Percentiles rank a stretch among this genome's conserved stretches.
Evolutionary conservation across 1,140 invertebrate species (phyloP).

Genomic region (Colletes latitarsis): DNA sequence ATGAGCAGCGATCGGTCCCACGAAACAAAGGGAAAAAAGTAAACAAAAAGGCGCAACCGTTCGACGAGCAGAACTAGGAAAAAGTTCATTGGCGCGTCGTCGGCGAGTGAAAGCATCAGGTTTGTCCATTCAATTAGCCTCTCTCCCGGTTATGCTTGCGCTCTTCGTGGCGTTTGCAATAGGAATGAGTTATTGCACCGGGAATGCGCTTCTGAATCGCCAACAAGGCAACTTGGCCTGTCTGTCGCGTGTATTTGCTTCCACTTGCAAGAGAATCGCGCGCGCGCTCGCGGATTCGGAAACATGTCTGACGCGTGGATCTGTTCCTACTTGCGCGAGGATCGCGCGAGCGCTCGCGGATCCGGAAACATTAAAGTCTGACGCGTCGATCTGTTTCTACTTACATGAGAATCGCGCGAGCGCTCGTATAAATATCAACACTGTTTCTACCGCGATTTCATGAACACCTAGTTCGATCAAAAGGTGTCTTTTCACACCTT

Average conservation of each 20-base stretch:
- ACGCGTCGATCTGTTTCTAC: too few species aligned
- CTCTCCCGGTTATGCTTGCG: neutral
- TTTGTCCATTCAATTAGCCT: constrained; percentile 33
- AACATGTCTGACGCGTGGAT: too few species aligned
- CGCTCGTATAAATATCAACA: too few species aligned
- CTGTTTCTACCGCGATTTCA: too few species aligned
- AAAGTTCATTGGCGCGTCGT: constrained; percentile 17
- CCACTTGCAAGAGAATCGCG: too few species aligned
- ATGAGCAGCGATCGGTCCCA: neutral
- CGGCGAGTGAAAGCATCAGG: constrained; percentile 10
- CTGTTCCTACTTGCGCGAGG: too few species aligned
- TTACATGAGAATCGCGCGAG: too few species aligned
- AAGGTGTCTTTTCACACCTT: too few species aligned
- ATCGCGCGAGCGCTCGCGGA: too few species aligned
- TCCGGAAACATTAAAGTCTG: too few species aligned
- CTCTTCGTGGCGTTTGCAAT: neutral
- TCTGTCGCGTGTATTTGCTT: neutral
- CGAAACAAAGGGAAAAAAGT: neutral
- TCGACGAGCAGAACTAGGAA: neutral
- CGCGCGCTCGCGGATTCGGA: too few species aligned
- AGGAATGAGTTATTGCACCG: constrained; percentile 35
- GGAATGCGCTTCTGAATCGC: constrained; percentile 2
- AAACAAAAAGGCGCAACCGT: neutral
- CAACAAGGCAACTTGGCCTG: neutral
- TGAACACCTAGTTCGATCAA: too few species aligned